These are phyloP conservation scores for Lycodopsis pacificus DNA, from an alignment of 2,797 vertebrate genomes.

Conservation along the genomic window DNA sequence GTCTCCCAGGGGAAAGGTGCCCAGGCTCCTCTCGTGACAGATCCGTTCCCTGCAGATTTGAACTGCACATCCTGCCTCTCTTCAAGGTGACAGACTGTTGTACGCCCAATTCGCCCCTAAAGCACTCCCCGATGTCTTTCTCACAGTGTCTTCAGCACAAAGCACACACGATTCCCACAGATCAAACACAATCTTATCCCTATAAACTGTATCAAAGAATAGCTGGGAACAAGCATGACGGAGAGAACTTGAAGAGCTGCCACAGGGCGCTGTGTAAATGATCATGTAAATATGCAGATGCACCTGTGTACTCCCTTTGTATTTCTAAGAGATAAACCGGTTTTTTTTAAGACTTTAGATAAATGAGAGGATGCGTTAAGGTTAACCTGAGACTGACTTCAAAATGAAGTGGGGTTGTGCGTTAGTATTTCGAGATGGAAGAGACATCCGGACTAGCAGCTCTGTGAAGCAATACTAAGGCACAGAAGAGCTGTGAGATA, in stretches of 20 bases:
- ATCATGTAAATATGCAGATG: constrained; percentile 28
- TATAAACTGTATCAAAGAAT: constrained; percentile 65
- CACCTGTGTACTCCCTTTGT: constrained; percentile 8
- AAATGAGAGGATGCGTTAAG: neutral
- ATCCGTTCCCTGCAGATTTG: constrained; percentile 68
- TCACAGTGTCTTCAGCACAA: constrained; percentile 51
- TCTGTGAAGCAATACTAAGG: neutral
- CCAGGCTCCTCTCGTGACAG: constrained; percentile 66
- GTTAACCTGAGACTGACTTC: neutral
- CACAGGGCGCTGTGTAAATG: constrained; percentile 29
- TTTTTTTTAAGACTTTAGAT: neutral
- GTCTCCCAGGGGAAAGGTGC: constrained; percentile 62
- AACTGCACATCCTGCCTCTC: constrained; percentile 58
- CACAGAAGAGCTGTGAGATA: neutral
- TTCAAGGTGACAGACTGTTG: constrained; percentile 73
- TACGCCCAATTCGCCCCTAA: constrained; percentile 54
- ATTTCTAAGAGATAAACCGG: constrained; percentile 4
- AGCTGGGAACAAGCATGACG: constrained; percentile 34
- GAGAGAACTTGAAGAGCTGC: constrained; percentile 35
- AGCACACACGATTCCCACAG: constrained; percentile 51
- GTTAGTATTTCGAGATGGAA: neutral
- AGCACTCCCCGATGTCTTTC: constrained; percentile 50
- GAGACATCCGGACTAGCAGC: neutral
- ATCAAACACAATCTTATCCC: constrained; percentile 69
- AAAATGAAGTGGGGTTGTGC: neutral